phyloP scores from a whole-genome alignment of 1,140 invertebrate genomes.

The Ceratitis capitata region DNA sequence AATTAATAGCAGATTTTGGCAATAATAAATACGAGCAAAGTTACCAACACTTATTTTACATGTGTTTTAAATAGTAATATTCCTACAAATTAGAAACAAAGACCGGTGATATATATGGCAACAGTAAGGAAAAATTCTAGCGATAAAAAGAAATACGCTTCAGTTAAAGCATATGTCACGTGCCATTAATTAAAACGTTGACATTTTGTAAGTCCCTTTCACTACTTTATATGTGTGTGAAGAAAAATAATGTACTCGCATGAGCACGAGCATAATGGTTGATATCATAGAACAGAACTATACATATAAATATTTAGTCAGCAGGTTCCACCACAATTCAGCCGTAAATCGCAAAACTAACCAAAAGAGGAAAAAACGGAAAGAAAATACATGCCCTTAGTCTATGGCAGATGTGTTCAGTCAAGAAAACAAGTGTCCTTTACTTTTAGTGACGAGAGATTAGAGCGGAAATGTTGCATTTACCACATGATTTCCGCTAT shows the following conservation, averaged over 20 bases:
- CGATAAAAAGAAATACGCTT: background rate
- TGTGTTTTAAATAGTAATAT: too few species aligned
- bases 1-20: too few species aligned
- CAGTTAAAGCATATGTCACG: background rate
- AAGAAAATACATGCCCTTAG: background rate
- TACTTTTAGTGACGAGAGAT: background rate
- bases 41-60: too few species aligned
- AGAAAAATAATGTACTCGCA: background rate
- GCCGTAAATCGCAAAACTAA: background rate
- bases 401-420: background rate
- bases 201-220: slow-evolving; percentile 15
- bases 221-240: background rate
- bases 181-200: slow-evolving; percentile 27
- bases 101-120: too few species aligned
- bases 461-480: slow-evolving; percentile 21
- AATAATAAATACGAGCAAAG: too few species aligned
- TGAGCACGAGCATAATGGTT: background rate
- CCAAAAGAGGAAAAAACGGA: background rate
- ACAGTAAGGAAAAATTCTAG: background rate
- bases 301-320: background rate
- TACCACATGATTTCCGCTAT: background rate
- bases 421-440: slow-evolving; percentile 15
- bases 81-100: too few species aligned
- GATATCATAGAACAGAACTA: too few species aligned
- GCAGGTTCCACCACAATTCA: background rate